A percentile compares a stretch with the other conserved stretches of the same genome.
Evolutionary conservation across 2,113 vertebrate species (phyloP).

Genomic region (Halcyon senegalensis): DNA sequence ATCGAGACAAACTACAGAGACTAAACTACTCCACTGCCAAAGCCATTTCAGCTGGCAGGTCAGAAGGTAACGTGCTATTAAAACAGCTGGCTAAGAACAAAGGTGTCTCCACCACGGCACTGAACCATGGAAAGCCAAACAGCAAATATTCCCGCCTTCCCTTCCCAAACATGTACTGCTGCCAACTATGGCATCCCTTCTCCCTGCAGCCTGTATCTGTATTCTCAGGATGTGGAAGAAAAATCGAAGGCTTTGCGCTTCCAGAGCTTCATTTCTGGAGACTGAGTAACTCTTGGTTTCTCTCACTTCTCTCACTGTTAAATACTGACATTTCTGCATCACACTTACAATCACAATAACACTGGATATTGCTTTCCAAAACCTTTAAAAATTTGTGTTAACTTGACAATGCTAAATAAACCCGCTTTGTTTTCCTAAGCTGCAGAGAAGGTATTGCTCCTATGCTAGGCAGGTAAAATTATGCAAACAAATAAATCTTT

Average conservation of each 20-base stretch:
- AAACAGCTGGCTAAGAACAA: neutral
- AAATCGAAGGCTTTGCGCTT: rapidly evolving
- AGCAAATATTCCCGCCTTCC: neutral
- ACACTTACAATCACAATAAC: neutral
- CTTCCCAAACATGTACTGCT: neutral
- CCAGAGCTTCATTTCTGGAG: neutral
- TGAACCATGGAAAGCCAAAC: neutral
- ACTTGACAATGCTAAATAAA: neutral
- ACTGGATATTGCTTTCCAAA: neutral
- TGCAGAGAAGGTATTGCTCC: neutral
- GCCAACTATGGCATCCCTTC: neutral
- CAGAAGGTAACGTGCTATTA: neutral
- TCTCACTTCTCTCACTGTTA: neutral
- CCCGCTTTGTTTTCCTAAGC: neutral
- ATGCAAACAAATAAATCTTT: neutral
- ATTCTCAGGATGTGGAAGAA: neutral
- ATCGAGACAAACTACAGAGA: neutral
- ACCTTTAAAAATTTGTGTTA: neutral
- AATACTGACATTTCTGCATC: neutral
- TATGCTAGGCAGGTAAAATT: neutral
- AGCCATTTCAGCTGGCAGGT: neutral
- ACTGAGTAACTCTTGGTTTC: neutral
- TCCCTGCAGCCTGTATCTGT: neutral
- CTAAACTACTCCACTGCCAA: neutral
- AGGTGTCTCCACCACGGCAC: no score